phyloP scores from a whole-genome alignment of 2,113 vertebrate genomes.

The Myotis yumanensis region DNA sequence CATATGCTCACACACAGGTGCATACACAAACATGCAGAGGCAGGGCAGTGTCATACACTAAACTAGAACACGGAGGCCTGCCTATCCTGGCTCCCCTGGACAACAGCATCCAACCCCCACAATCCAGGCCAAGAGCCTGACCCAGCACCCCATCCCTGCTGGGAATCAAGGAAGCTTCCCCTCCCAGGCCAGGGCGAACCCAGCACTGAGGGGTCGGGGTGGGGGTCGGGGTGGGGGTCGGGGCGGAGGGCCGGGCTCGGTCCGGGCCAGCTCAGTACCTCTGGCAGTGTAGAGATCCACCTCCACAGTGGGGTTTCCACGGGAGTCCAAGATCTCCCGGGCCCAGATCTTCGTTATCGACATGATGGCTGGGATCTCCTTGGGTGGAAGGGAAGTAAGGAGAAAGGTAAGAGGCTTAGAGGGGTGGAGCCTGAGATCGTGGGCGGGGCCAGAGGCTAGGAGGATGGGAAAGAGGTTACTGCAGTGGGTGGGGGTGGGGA shows the following conservation, averaged over 20 bases:
- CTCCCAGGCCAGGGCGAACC: neutral
- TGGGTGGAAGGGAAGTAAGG: conserved; percentile 25
- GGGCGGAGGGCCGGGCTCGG: neutral
- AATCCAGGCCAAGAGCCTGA: neutral
- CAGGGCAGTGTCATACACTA: neutral
- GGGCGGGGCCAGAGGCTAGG: conserved; percentile 44
- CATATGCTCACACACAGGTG: no score
- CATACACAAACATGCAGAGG: neutral
- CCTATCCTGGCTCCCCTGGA: neutral
- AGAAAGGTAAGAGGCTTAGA: conserved; percentile 30
- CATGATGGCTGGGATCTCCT: conserved; percentile 84
- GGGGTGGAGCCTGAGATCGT: conserved; percentile 54
- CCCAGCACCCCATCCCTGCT: neutral
- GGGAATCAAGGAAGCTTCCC: neutral
- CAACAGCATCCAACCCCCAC: neutral
- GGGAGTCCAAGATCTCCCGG: conserved; percentile 95
- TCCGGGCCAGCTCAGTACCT: conserved; percentile 80
- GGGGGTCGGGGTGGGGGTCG: neutral
- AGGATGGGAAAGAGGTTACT: conserved; percentile 65
- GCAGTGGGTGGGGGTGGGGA: conserved; percentile 52
- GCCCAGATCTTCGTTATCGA: conserved; percentile 92
- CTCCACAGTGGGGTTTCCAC: conserved; percentile 96
- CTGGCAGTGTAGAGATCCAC: conserved; percentile 92
- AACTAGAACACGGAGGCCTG: neutral
- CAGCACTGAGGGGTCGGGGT: neutral